Conservation (phyloP, 2,888 invertebrate species). For the Steromphala cineraria region DNA sequence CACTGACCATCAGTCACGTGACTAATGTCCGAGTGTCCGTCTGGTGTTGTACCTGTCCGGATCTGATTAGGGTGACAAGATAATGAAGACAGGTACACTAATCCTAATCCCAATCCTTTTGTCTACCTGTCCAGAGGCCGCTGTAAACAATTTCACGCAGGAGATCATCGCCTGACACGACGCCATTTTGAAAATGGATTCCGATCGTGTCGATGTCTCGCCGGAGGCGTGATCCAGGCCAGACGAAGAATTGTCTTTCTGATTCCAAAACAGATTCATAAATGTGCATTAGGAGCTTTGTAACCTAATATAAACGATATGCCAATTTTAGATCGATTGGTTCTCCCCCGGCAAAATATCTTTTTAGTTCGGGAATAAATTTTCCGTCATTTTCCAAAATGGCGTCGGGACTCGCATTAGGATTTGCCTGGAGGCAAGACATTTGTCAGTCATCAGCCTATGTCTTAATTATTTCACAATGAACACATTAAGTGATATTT, state of each 20-base stretch:
- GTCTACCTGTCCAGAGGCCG: neutral
- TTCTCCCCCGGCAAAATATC: too few relatives aligned
- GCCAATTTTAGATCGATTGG: too few relatives aligned
- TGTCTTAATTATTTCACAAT: neutral
- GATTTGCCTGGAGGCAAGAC: neutral
- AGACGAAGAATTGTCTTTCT: too few relatives aligned
- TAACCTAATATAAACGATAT: too few relatives aligned
- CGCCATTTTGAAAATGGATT: neutral
- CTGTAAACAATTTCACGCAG: neutral
- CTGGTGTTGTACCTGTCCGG: neutral
- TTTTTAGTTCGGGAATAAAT: too few relatives aligned
- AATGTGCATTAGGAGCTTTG: too few relatives aligned
- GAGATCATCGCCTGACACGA: neutral
- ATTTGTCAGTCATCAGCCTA: neutral
- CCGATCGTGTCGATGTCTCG: too few relatives aligned
- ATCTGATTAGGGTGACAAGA: neutral
- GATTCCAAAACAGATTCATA: too few relatives aligned
- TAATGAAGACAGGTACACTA: neutral
- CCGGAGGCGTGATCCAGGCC: too few relatives aligned
- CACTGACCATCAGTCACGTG: neutral
- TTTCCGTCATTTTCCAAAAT: neutral
- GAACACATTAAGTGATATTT: neutral
- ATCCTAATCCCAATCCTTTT: neutral
- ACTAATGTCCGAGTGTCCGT: neutral
- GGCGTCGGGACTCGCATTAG: neutral